Evolutionary conservation across 2,113 vertebrate genomes (phyloP), one percentile per base, ranked within the genome.

Genomic region (Ciconia stormi): DNA sequence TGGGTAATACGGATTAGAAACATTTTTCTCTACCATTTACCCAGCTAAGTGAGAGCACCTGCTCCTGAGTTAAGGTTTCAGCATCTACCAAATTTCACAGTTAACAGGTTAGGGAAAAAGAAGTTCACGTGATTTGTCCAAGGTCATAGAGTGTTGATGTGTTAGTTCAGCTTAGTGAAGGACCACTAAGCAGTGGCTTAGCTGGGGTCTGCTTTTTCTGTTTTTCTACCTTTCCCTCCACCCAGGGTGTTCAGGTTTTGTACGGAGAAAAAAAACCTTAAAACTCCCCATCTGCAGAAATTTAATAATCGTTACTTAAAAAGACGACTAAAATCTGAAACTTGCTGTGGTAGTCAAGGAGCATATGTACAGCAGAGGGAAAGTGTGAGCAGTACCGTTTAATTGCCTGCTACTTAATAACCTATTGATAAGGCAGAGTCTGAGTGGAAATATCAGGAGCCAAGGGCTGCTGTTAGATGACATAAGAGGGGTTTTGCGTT

Each of bases 401-500:
- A 32, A 46, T 47, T 72, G 50, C 36, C 52, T 69, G 29, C 58
- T 85, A 4, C 29, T 55, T 46, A 74, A 66, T 34, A 59, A 70
- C 40, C 44, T 55, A 4, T 18, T 29, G 72, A 29, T 46, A 47
- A 82, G 46, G 56, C 55, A 19, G 26, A 38, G 83, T 40, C 90
- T 29, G 38, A 71, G 82, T 20, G 71, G 84, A 62, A 66, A 7
- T 16, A 26, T 4, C 56, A 34, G 86, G 74, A 52, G 46, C n/a
- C 30, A 20, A n/a, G 50, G 7, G 36, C 42, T 76, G 65, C 44
- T 46, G 18, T 44, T 88, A 23, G 80, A n/a, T 30, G 59, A 59
- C 47, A 4, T 96, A 82, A 91, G 91, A 96, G 82, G 47, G 42
- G 67, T 79, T 78, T 83, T 80, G 80, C 70, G 34, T 90, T 96